Evolutionary conservation across 1,140 invertebrate species (phyloP), one percentile per base, ranked within the genome.

Genomic region (Rhagoletis zephyria): DNA sequence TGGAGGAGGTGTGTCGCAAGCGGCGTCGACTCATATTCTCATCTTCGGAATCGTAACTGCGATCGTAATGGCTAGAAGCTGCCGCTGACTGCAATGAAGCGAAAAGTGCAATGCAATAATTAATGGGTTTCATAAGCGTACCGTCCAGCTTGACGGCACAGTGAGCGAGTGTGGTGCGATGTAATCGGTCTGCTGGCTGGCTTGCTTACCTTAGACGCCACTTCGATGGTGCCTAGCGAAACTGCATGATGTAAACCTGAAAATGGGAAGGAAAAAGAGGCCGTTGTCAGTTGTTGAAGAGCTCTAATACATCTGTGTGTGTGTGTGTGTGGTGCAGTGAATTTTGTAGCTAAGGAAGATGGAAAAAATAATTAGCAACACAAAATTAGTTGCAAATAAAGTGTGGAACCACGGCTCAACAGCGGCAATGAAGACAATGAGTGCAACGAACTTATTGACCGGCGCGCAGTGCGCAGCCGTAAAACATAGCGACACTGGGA

Each of bases 31-130:
- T 93, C 92, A 95, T 94, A 93, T 94, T 95, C 91, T 96, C 95
- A 94, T 96, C 95, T 92, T 96, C 95, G 88, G 95, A 95, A 91
- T 96, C 95, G 94, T 96, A 96, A 90, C 94, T 95, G 86, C 94
- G 91, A 90, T 95, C 95, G 88, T 94, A 94, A 87, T 95, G 95
- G 92, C 95, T 95, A 89, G 95, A 93, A 94, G 94, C 91, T 95
- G 95, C 88, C 95, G 95, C 95, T 95, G 90, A 87, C 56, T 70
- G 65, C 85, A 60, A 81, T 74, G 67, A 87, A 51, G 70, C 70
- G 70, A 77, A 87, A 87, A 67, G 19, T 65, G 16, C 48, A 51
- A 81, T 30, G 30, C 30, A 16, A 65, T 70, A 86, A 63, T 87
- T 85, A 48, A 87, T 40, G 19, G 59, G 9, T 85, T 85, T 64